Evolutionary conservation across 2,113 vertebrate species (phyloP).

Genomic region (Tachysurus fulvidraco): DNA sequence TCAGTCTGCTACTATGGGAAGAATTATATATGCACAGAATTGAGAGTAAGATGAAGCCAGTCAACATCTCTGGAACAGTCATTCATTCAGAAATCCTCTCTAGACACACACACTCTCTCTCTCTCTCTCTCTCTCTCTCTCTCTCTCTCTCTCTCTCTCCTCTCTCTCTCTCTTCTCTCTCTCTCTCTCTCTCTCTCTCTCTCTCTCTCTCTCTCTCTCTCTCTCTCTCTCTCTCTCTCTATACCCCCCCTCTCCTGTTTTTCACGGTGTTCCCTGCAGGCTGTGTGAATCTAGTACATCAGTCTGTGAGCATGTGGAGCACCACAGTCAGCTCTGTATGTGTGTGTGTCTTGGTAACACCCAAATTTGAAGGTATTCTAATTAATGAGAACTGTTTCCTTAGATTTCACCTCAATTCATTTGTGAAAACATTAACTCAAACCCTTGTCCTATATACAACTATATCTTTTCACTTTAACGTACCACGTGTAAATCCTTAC

Average conservation of each 20-base stretch:
- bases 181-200: background rate
- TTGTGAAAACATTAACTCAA: background rate
- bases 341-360: background rate
- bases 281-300: conserved; percentile 60
- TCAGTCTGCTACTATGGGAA: background rate
- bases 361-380: background rate
- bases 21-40: background rate
- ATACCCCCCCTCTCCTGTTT: too few relatives aligned
- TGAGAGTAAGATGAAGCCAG: conserved; percentile 31
- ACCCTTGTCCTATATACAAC: background rate
- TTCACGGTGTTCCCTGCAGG: conserved; percentile 54
- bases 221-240: conserved; percentile 13
- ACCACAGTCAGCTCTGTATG: conserved; percentile 54
- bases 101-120: conserved; percentile 36
- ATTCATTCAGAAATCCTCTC: conserved; percentile 55
- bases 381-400: background rate
- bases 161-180: conserved; percentile 39
- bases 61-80: conserved; percentile 17
- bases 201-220: conserved; percentile 41
- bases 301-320: conserved; percentile 56
- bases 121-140: conserved; percentile 43
- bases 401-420: background rate
- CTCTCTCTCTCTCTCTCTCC: conserved; percentile 3
- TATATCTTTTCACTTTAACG: background rate
- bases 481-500: background rate